phyloP scores from a whole-genome alignment of 2,113 vertebrate genomes.

The Microtus montanus region DNA sequence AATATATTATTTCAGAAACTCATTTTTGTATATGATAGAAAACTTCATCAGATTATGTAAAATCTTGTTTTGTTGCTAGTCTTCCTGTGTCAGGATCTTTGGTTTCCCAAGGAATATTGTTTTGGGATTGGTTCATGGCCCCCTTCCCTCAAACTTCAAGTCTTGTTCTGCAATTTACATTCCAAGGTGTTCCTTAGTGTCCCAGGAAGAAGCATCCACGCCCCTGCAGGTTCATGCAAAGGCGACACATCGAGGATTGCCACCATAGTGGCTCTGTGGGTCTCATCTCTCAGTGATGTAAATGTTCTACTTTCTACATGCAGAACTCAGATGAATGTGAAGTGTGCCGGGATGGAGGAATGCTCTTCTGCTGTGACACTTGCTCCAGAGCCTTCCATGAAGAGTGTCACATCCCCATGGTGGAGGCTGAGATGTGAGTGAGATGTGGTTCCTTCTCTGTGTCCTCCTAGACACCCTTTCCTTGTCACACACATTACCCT shows the following conservation, averaged over 20 bases:
- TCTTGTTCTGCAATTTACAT: background rate
- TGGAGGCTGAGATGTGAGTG: constrained; percentile 79
- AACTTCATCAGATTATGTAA: background rate
- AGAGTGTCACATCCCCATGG: constrained; percentile 88
- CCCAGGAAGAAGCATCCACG: background rate
- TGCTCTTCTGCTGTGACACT: constrained; percentile 93
- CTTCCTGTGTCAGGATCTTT: background rate
- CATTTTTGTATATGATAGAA: background rate
- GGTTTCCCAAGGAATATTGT: background rate
- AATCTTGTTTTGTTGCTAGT: background rate
- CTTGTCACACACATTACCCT: background rate
- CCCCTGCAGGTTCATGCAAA: background rate
- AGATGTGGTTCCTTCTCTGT: background rate
- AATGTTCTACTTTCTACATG: background rate
- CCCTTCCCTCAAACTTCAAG: background rate
- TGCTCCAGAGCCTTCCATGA: constrained; percentile 93
- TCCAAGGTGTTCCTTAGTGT: background rate
- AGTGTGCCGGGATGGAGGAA: constrained; percentile 88
- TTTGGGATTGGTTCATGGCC: background rate
- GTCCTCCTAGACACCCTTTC: background rate
- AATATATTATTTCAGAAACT: background rate
- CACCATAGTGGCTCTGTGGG: accelerated
- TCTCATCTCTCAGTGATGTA: background rate
- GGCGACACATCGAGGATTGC: background rate
- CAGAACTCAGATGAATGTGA: constrained; percentile 92